Base-by-base conservation (phyloP, 2,113 vertebrate genomes). In the Gavialis gangeticus region DNA sequence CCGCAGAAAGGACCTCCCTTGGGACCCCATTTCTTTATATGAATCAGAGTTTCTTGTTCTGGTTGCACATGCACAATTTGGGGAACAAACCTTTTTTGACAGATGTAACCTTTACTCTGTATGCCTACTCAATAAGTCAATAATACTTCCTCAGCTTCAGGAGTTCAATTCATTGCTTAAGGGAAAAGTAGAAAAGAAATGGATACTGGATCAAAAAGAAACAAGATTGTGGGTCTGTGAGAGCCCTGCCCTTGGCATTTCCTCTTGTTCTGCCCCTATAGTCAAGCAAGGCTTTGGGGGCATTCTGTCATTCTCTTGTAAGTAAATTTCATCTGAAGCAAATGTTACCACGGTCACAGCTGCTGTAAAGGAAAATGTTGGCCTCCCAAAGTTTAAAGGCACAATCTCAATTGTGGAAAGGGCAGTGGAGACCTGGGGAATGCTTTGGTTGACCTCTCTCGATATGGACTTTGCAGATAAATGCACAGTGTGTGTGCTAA, bases 241-340 rank as follows among this genome's bases (percentile, higher is more conserved):
- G 87, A 97, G 84, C 67, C 80, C 87, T 91, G 92, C 94, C 91
- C 91, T 96, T 95, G 91, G 95, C 93, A 97, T 96, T 97, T 97
- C 84, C 85, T 92, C 79, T 79, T 93, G 93, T 84, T 89, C 89
- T 94, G 90, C 25, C 95, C 85, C 87, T 19, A 37, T 84, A 92
- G 76, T 77, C 88, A 88, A 75, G 89, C 54, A 91, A 82, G 77
- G 90, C 94, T 87, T 78, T 15, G 64, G 84, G 90, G 90, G 73
- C 78, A 75, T 46, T 85, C 84, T 87, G 92, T 93, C 95, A 97
- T 55, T 87, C 93, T 95, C 88, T 85, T 10, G 57, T 82, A 92
- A 96, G 93, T 94, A 84, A 66, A 91, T 92, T 96, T 93, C 67
- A 91, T 92, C 85, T 94, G 93, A 96, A 96, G 75, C 79, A 97